Evolutionary conservation across 2,888 invertebrate genomes (phyloP).

Genomic region (Phlogophora meticulosa): DNA sequence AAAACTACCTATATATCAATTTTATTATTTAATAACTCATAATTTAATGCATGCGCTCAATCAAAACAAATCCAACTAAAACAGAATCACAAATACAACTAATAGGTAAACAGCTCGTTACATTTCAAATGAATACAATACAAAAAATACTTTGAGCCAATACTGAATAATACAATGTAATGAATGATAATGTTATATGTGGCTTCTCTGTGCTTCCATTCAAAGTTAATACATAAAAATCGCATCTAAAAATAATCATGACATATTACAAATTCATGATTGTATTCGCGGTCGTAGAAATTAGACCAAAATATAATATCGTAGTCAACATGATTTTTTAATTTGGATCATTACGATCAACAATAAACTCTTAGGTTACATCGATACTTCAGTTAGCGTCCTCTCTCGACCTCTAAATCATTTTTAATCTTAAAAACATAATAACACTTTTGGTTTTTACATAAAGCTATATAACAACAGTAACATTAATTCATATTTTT

Average conservation of each 20-base stretch:
- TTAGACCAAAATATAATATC: conserved; percentile 60
- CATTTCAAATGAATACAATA: conserved; percentile 58
- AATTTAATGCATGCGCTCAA: conserved; percentile 63
- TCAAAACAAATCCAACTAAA: conserved; percentile 54
- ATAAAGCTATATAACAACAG: conserved; percentile 90
- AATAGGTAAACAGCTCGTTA: conserved; percentile 63
- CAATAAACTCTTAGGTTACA: conserved; percentile 61
- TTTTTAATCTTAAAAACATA: conserved; percentile 86
- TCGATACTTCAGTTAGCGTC: conserved; percentile 61
- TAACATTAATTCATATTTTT: conserved; percentile 85
- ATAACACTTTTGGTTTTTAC: conserved; percentile 90
- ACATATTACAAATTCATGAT: conserved; percentile 61
- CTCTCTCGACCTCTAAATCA: conserved; percentile 68
- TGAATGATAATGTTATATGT: conserved; percentile 50
- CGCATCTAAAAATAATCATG: conserved; percentile 68
- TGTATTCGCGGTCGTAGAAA: conserved; percentile 42
- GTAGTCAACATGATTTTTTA: conserved; percentile 52
- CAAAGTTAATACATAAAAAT: conserved; percentile 65
- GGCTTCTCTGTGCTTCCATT: conserved; percentile 56
- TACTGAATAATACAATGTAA: conserved; percentile 80
- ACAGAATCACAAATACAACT: conserved; percentile 48
- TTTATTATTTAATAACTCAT: conserved; percentile 61
- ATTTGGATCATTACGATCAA: conserved; percentile 47
- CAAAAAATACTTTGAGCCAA: conserved; percentile 88
- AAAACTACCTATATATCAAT: conserved; percentile 56